Evolutionary conservation across 1,140 invertebrate genomes (phyloP), one percentile per base, ranked within the genome.

Genomic region (Bombus huntii): DNA sequence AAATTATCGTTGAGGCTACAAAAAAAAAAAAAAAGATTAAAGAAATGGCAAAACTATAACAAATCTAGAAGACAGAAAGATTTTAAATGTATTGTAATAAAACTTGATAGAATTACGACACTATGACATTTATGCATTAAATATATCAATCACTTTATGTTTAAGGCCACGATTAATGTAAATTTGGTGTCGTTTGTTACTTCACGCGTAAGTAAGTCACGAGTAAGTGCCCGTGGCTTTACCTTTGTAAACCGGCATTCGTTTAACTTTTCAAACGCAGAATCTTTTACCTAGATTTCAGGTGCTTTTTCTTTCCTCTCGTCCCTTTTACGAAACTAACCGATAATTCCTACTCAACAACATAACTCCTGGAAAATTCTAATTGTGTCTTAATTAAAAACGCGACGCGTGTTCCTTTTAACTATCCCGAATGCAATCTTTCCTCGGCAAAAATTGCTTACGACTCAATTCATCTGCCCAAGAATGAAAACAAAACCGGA

Each of bases 361-460:
- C 22, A 28, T 53, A 57, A 25, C 15, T 5, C 5, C 8, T 1
- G 1, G n/a, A 53, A 70, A 44, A 18, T 22, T 34, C 10, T 62
- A 53, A 62, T 81, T 53, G 80, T 31, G 25, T 28, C 37, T 39
- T 73, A 83, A 76, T 68, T 31, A 83, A 37, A 83, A 76, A 39
- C 31, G 15, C 42, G 13, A 34, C 18, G 34, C 4, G 15, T 31
- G 31, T 42, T 59, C 6, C 22, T 4, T 9, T 53, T 8, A 18
- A n/a, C 10, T 53, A 15, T 25, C 10, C 6, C 5, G 22, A n/a
- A 73, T 22, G 12, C 28, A 57, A 39, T 13, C 15, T 79, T 13
- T 34, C 22, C 39, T 25, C 4, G 37, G 15, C 22, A 75, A 66
- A 37, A 71, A 86, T 68, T 42, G 18, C 37, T 34, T 28, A 13